Evolutionary conservation across 2,888 invertebrate species (phyloP).

Genomic region (Orgyia antiqua): DNA sequence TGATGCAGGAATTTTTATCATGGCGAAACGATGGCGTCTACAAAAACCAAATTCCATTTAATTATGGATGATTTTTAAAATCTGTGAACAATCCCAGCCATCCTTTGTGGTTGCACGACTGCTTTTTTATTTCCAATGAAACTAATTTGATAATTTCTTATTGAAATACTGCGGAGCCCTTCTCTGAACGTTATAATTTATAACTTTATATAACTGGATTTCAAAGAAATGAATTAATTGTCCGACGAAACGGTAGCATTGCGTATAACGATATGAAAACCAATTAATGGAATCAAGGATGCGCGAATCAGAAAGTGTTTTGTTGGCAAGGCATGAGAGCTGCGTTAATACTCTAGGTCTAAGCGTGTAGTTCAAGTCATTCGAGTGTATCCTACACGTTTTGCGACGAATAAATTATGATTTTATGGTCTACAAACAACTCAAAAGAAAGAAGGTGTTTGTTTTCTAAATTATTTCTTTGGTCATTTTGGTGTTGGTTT

Average conservation of each 20-base stretch:
- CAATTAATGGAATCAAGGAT: slow-evolving; percentile 36
- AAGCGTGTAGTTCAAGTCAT: not conserved
- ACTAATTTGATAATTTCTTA: slow-evolving; percentile 75
- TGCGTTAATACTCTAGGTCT: not conserved
- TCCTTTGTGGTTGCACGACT: slow-evolving; percentile 54
- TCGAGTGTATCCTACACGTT: slow-evolving; percentile 12
- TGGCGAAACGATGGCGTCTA: slow-evolving; percentile 49
- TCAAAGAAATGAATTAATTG: slow-evolving; percentile 35
- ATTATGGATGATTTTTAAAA: slow-evolving; percentile 76
- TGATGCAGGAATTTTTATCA: slow-evolving; percentile 67
- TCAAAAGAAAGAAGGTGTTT: too few relatives aligned
- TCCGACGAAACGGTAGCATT: slow-evolving; percentile 24
- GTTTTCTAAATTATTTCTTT: too few relatives aligned
- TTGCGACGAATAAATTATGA: slow-evolving; percentile 18
- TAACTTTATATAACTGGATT: slow-evolving; percentile 18
- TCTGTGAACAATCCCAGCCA: slow-evolving; percentile 75
- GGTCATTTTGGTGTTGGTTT: too few relatives aligned
- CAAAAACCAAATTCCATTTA: slow-evolving; percentile 74
- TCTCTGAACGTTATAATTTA: slow-evolving; percentile 33
- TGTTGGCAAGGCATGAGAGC: slow-evolving; percentile 16
- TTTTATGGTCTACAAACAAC: slow-evolving; percentile 5
- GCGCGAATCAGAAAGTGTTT: slow-evolving; percentile 30
- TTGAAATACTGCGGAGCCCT: slow-evolving; percentile 42
- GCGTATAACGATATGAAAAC: slow-evolving; percentile 26
- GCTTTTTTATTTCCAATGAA: slow-evolving; percentile 56